Evolutionary conservation across 2,888 invertebrate species (phyloP), one percentile per base, ranked within the genome.

Genomic region (Archips xylosteana): DNA sequence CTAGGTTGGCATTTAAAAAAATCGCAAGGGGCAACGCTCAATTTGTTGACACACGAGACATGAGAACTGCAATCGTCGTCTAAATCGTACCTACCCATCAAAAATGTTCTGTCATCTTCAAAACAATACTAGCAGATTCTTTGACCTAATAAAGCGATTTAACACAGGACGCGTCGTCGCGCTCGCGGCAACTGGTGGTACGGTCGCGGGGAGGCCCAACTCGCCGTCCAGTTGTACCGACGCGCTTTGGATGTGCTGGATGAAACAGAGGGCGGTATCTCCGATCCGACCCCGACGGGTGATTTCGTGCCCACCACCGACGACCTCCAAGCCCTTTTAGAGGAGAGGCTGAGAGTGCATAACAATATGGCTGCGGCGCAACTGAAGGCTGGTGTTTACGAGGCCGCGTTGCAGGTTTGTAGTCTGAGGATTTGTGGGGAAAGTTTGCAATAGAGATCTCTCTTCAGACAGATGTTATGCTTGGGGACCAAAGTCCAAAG

Each of bases 321-420:
- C 0, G 87, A 85, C 0, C 78, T 94, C 5, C 82, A 85, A 70
- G 83, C 95, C 51, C 85, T 98, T 67, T 85, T 98, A 45, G 97
- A 98, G 70, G 97, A 98, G 83, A 94, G 98, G 77, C 92, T 98
- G 68, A 96, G 97, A 82, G 97, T 98, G 1, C 97, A 97, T 83
- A 99, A 99, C 87, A 99, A 99, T 87, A 96, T 99, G 95, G 98
- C 98, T 13, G 98, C 98, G 76, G 97, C 98, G 13, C 98, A 99
- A 91, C 95, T 99, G 78, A 98, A 98, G 94, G 96, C 97, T 54
- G 96, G 97, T 71, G 97, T 97, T 9, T 98, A 96, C 85, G 98
- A 98, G 80, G 97, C 97, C 10, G 98, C 98, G 6, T 92, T 98
- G 36, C 96, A 96, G 87, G 97, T 91, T 62, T 54, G 32, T 23